These are phyloP conservation scores for Platycheirus rosarum DNA, from an alignment of 2,888 invertebrate genomes.

Conservation along the genomic window DNA sequence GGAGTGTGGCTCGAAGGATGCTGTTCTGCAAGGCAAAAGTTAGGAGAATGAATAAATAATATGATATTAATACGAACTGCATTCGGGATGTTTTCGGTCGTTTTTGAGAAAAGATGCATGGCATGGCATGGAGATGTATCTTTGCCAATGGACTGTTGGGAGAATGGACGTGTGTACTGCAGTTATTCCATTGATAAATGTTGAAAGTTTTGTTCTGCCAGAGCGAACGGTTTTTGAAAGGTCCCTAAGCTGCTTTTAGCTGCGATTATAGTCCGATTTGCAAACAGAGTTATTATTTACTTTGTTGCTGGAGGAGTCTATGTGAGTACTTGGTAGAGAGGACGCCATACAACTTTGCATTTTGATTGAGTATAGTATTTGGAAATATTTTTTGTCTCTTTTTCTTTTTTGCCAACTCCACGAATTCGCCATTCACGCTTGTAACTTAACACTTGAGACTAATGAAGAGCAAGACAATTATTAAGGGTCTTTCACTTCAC, in stretches of 20 bases:
- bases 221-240: slow-evolving; percentile 59
- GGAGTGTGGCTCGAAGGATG: slow-evolving; percentile 45
- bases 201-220: slow-evolving; percentile 58
- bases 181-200: slow-evolving; percentile 73
- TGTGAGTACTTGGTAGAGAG: neutral
- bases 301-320: slow-evolving; percentile 18
- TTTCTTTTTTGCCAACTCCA: too few species aligned
- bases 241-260: slow-evolving; percentile 72
- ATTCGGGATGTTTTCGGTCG: slow-evolving; percentile 52
- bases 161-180: slow-evolving; percentile 35
- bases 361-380: too few species aligned
- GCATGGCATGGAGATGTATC: slow-evolving; percentile 15
- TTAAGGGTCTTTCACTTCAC: too few species aligned
- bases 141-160: slow-evolving; percentile 7
- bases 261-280: slow-evolving; percentile 69
- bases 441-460: too few species aligned
- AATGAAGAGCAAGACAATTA: too few species aligned
- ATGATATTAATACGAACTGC: slow-evolving; percentile 69
- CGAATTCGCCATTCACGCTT: too few species aligned
- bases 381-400: too few species aligned
- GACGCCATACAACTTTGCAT: too few species aligned
- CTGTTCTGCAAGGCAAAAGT: slow-evolving; percentile 45
- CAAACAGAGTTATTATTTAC: slow-evolving; percentile 73
- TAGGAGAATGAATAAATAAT: slow-evolving; percentile 63
- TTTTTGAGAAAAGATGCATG: slow-evolving; percentile 44